phyloP scores from a whole-genome alignment of 2,888 invertebrate genomes.

The Latrodectus elegans region DNA sequence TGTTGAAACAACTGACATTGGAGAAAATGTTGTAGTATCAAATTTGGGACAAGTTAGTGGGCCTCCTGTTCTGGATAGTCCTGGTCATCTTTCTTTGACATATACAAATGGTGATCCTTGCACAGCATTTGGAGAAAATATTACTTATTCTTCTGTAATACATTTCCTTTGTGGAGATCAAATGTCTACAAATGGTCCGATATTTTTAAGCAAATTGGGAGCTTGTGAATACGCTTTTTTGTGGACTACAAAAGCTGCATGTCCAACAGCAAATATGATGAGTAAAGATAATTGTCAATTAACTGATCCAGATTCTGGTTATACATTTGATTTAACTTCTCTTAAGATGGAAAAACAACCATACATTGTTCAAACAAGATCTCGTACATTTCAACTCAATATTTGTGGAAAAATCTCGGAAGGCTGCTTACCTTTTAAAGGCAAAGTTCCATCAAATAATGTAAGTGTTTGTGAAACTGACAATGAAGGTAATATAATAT shows the following conservation, averaged over 20 bases:
- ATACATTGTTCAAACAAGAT: conserved; percentile 71
- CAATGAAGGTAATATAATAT: conserved; percentile 5
- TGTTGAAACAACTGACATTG: conserved; percentile 13
- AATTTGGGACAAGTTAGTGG: conserved; percentile 38
- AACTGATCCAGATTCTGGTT: conserved; percentile 71
- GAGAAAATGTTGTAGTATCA: conserved; percentile 33
- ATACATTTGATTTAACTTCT: conserved; percentile 72
- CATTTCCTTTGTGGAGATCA: conserved; percentile 72
- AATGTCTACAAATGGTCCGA: conserved; percentile 9
- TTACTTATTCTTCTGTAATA: conserved; percentile 72
- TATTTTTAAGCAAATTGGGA: conserved; percentile 70
- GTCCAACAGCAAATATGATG: conserved; percentile 71
- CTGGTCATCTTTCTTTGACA: conserved; percentile 71
- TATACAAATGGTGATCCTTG: conserved; percentile 72
- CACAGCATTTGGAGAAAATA: conserved; percentile 70
- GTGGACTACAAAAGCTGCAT: conserved; percentile 74
- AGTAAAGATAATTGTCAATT: conserved; percentile 68
- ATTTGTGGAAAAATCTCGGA: conserved; percentile 40
- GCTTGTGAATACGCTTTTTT: conserved; percentile 73
- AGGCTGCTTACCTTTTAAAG: conserved; percentile 25
- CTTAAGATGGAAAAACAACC: conserved; percentile 71
- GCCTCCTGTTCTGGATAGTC: conserved; percentile 71
- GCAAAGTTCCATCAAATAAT: conserved; percentile 16
- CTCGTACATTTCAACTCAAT: conserved; percentile 36
- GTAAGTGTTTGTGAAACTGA: conserved; percentile 55